phyloP scores from a whole-genome alignment of 2,888 invertebrate species.

The Orchesellides sinensis region DNA sequence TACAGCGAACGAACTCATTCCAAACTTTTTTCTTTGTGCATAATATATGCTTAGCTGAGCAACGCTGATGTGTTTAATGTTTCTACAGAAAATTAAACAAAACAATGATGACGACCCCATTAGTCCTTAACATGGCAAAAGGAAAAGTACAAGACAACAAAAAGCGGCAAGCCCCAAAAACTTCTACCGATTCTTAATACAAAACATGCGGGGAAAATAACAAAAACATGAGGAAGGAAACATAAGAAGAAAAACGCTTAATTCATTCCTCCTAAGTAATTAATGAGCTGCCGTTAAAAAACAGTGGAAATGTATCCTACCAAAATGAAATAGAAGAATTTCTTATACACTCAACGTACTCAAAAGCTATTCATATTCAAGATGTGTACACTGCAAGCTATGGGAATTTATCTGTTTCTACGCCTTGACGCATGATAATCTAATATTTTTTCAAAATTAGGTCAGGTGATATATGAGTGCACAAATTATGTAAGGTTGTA shows the following conservation, averaged over 20 bases:
- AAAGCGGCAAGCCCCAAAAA: background rate
- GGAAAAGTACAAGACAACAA: background rate
- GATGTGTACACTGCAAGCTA: background rate
- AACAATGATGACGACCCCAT: constrained; percentile 14
- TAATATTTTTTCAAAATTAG: constrained; percentile 20
- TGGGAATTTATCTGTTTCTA: background rate
- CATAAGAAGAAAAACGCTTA: constrained; percentile 6
- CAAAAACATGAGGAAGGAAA: background rate
- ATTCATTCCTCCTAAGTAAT: constrained; percentile 41
- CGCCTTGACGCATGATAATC: background rate
- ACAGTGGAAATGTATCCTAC: constrained; percentile 27
- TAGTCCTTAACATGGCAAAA: background rate
- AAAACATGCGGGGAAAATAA: background rate
- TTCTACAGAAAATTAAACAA: constrained; percentile 26
- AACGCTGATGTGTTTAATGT: constrained; percentile 31
- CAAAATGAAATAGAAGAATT: no score
- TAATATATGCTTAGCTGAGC: background rate
- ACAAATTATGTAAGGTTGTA: background rate
- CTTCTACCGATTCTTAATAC: background rate
- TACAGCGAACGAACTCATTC: no score
- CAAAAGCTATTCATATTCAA: no score
- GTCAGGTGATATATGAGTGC: constrained; percentile 24
- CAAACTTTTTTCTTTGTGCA: background rate
- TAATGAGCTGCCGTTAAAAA: constrained; percentile 39
- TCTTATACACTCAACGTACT: no score